phyloP scores from a whole-genome alignment of 2,888 invertebrate genomes.

The Callyntrura guangdongensis region DNA sequence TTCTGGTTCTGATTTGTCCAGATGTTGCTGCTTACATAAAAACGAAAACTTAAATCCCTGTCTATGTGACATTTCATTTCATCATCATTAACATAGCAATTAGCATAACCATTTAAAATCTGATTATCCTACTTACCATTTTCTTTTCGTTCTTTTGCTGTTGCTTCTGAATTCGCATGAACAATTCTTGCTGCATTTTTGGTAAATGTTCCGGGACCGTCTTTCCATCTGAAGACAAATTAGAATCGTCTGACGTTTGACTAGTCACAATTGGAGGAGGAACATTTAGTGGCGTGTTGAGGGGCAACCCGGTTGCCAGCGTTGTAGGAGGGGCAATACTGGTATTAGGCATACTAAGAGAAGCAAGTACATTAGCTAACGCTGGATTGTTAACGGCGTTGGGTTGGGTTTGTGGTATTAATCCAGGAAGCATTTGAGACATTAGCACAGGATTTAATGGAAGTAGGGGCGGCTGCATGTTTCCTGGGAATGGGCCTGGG shows the following conservation, averaged over 20 bases:
- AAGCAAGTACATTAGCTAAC: conserved; percentile 81
- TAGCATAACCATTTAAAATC: no score
- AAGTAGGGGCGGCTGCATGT: conserved; percentile 41
- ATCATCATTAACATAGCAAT: no score
- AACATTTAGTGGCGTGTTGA: conserved; percentile 37
- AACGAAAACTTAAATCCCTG: conserved; percentile 1
- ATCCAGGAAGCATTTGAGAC: conserved; percentile 73
- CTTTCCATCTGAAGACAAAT: conserved; percentile 49
- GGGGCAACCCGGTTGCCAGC: conserved; percentile 27
- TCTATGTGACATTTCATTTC: conserved; percentile 41
- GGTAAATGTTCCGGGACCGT: conserved; percentile 88
- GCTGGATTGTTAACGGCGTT: conserved; percentile 82
- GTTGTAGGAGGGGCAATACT: conserved; percentile 72
- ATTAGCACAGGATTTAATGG: conserved; percentile 70
- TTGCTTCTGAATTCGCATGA: conserved; percentile 90
- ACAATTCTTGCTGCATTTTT: conserved; percentile 89
- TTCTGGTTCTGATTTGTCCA: conserved; percentile 86
- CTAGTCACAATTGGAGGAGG: conserved; percentile 58
- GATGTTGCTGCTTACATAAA: conserved; percentile 68
- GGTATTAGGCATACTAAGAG: conserved; percentile 78
- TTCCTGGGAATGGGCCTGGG: conserved; percentile 62
- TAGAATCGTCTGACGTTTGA: conserved; percentile 52
- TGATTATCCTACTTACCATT: no score
- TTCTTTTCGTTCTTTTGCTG: conserved; percentile 87
- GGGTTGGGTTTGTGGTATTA: conserved; percentile 66